These are phyloP conservation scores for Chouioia cunea DNA, from an alignment of 2,888 invertebrate genomes.

Conservation along the genomic window DNA sequence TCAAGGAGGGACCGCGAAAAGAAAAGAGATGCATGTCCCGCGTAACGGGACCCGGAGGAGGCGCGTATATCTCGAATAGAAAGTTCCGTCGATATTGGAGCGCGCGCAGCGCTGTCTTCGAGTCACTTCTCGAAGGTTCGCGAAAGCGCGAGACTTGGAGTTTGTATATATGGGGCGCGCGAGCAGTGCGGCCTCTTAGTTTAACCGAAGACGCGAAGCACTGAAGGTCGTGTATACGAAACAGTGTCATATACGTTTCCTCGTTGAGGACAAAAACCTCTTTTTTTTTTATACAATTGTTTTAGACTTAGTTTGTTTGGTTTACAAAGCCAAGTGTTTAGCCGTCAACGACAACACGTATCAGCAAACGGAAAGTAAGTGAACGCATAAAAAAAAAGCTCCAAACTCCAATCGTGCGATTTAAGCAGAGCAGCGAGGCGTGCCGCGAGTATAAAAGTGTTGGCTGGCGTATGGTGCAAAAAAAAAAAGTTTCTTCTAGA, in stretches of 20 bases:
- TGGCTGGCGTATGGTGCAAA: conserved; percentile 8
- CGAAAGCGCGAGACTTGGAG: conserved; percentile 72
- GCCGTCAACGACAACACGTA: too few relatives aligned
- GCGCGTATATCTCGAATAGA: too few relatives aligned
- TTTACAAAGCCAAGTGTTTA: too few relatives aligned
- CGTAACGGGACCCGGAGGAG: conserved; percentile 32
- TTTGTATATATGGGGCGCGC: conserved; percentile 75
- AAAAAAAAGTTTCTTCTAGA: neutral
- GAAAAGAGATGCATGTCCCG: too few relatives aligned
- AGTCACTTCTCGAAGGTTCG: conserved; percentile 75
- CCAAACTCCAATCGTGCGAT: neutral
- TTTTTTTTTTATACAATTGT: conserved; percentile 3
- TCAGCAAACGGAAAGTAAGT: conserved; percentile 40
- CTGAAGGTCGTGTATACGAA: conserved; percentile 27
- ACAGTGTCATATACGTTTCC: conserved; percentile 13
- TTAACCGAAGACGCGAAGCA: conserved; percentile 57
- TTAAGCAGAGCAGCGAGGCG: too few relatives aligned
- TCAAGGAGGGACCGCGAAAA: too few relatives aligned
- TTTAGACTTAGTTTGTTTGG: too few relatives aligned
- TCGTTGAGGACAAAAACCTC: conserved; percentile 8
- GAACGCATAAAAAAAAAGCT: conserved; percentile 21
- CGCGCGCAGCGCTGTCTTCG: conserved; percentile 56
- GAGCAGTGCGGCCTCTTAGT: conserved; percentile 70
- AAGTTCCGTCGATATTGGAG: too few relatives aligned
- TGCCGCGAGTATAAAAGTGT: too few relatives aligned